A percentile compares a stretch with the other conserved stretches of the same genome.
These are phyloP conservation scores for Mustela lutreola DNA, from an alignment of 2,113 vertebrate species.

Conservation along the genomic window DNA sequence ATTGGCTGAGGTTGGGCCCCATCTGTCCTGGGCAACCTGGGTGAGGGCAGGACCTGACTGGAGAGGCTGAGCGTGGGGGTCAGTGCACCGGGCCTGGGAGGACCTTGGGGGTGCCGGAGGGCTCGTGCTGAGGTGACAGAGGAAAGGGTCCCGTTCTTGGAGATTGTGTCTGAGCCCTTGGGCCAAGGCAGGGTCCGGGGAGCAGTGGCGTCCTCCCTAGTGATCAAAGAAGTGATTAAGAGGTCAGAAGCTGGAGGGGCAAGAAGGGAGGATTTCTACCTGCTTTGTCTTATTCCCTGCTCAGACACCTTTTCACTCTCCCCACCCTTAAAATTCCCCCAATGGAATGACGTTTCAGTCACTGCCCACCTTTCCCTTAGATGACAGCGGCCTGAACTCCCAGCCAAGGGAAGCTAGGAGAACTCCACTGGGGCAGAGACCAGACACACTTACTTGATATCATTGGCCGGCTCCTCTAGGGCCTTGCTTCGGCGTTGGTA, in stretches of 20 bases:
- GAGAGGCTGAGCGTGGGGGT: constrained; percentile 82
- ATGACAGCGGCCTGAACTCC: background rate
- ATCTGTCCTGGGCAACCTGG: constrained; percentile 84
- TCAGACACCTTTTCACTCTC: background rate
- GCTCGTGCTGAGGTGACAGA: constrained; percentile 91
- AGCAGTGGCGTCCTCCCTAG: constrained; percentile 94
- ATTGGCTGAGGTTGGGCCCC: constrained; percentile 86
- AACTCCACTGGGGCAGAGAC: background rate
- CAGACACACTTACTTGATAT: constrained; percentile 92
- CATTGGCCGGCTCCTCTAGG: constrained; percentile 93
- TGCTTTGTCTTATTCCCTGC: background rate
- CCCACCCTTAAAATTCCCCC: background rate
- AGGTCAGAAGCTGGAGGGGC: background rate
- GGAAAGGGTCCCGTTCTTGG: constrained; percentile 95
- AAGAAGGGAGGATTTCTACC: background rate
- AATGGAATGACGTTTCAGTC: background rate
- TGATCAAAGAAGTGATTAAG: constrained; percentile 10
- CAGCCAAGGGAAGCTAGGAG: background rate
- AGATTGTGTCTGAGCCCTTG: constrained; percentile 92
- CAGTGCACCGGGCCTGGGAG: constrained; percentile 58
- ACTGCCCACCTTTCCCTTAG: background rate
- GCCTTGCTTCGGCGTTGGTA: constrained; percentile 81
- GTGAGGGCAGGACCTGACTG: constrained; percentile 85
- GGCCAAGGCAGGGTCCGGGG: constrained; percentile 94
- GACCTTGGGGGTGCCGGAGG: constrained; percentile 69